Base-by-base conservation (phyloP, 2,888 invertebrate species). In the Neoascia interrupta region DNA sequence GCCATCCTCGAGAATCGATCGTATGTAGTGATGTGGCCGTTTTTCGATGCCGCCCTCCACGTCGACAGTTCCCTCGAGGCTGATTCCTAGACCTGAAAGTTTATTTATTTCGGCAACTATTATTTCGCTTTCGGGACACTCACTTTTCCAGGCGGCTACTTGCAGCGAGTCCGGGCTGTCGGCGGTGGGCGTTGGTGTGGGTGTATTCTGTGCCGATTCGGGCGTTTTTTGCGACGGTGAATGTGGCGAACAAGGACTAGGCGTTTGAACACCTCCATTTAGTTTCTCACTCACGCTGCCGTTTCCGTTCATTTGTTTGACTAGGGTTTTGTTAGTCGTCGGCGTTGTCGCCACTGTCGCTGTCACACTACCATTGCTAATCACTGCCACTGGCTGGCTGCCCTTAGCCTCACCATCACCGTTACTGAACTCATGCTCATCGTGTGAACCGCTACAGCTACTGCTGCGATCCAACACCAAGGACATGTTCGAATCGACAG, bases 11-110 rank as follows among this genome's bases (percentile, higher is more conserved):
- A 98, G 91, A 83, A 99, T 97, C 26, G 97, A 97, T 82, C 99
- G 92, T 84, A 99, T 98, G 87, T 97, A 99, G 90, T 99, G 99
- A 90, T 98, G 98, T n/a, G 99, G 99, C 83, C 98, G 92, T 36
- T 98, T 93, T 90, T 99, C 99, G 83, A 95, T 93, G 1, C 99
- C 99, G 83, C 96, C 95, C 90, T 99, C 98, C 18, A 99, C 98
- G 86, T 99, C 99, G 10, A 98, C 99, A 0, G 99, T 99, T 26
- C 99, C 99, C 90, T 99, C 98, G 81, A 99, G 91, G 88, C 97
- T 98, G 84, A 99, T 98, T 3, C 99, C 99, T 81, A 99, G 92
- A 54, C 97, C 99, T 85, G 94, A 94, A 84, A 97, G 93, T 90
- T 98, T 98, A 84, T 94, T 94, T 82, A 98, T 91, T 90, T 98